Percentiles rank a stretch among this genome's conserved stretches.
Evolutionary conservation across 64 coral and sea anemone species (phyloP).

Genomic region (Orbicella faveolata): DNA sequence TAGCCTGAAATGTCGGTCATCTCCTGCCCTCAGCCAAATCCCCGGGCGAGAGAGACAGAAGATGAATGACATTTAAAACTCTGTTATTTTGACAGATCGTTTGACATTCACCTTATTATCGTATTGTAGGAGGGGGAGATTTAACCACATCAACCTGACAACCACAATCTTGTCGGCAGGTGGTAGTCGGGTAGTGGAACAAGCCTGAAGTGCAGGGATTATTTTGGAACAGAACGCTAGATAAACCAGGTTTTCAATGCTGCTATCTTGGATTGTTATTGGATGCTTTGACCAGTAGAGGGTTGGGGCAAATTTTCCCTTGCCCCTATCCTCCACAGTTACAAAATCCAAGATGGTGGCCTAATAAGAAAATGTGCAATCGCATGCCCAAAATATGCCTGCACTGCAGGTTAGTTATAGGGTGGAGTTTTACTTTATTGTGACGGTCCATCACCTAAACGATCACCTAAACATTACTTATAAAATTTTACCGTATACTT

Average conservation of each 20-base stretch:
- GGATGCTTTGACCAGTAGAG: background rate
- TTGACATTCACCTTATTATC: background rate
- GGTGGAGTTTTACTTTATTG: background rate
- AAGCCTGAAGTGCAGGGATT: background rate
- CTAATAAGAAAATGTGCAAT: background rate
- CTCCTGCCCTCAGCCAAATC: background rate
- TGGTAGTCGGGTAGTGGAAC: background rate
- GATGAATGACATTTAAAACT: too few species aligned
- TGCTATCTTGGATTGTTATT: background rate
- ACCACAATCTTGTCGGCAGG: background rate
- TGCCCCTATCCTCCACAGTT: background rate
- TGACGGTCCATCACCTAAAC: background rate
- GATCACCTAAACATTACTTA: background rate
- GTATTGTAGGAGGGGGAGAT: background rate
- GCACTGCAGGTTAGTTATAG: background rate
- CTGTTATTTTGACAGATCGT: background rate
- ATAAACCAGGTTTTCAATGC: background rate
- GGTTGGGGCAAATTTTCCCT: background rate
- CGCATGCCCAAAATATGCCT: background rate
- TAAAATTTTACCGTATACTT: background rate
- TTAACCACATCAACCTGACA: background rate
- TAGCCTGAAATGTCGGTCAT: background rate
- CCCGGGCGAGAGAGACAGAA: background rate
- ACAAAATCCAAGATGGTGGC: background rate
- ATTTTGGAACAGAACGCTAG: background rate